Evolutionary conservation across 2,888 invertebrate genomes (phyloP), one percentile per base, ranked within the genome.

Genomic region (Busseola fusca): DNA sequence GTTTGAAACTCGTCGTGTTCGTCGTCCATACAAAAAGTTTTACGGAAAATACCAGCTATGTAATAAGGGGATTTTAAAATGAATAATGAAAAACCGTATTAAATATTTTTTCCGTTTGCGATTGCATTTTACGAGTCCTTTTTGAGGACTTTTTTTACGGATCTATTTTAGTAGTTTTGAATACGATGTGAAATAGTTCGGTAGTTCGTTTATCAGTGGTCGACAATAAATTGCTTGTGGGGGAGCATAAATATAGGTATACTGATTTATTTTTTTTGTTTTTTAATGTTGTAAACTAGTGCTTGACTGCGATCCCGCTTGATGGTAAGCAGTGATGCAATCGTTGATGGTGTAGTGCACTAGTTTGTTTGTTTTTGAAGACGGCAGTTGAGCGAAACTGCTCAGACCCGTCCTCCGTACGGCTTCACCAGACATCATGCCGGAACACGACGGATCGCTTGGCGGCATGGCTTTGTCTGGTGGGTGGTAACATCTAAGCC

Each of bases 1-100:
- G 90, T 91, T 92, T 88, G 86, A 88, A 91, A 88, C 87, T 90
- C 85, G 74, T 83, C 81, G 85, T 89, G 88, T 91, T 90, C 86
- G 89, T 88, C 85, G 84, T 78, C 85, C 86, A 87, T 86, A 87
- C 86, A 90, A 90, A 91, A 91, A 89, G 89, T 92, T 91, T 69
- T 56, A 56, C 72, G 74, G 64, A 74, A 80, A 82, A 86, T 76
- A 86, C 69, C 66, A 74, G 82, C 66, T 59, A 69, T 69, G 75
- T 84, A 81, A 80, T 79, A 85, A 73, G 69, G 70, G 72, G 80
- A 83, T 77, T 74, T 74, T 69, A 77, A 75, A 81, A 81, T 74
- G 79, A 71, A 71, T 81, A 67, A 74, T 76, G 69, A 69, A 79
- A 84, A 73, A 69, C 57, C 54, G 60, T 65, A 70, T 48, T 52